These are phyloP conservation scores for Lepidochrysops patricia DNA, from an alignment of 2,888 invertebrate genomes.

Conservation along the genomic window DNA sequence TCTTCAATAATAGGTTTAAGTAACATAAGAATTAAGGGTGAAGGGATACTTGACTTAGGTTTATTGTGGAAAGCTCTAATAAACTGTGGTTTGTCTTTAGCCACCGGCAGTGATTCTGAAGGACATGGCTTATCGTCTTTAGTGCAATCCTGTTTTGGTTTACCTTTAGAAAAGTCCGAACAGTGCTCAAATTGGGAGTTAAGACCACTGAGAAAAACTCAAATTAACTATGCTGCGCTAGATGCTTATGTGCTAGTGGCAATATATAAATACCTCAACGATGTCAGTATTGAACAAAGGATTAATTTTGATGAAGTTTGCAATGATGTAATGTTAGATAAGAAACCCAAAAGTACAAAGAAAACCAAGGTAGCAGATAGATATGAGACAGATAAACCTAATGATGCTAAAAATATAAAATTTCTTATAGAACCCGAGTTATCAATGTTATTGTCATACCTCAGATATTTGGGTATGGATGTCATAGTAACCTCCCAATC, in stretches of 20 bases:
- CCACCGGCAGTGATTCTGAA: slow-evolving; percentile 54
- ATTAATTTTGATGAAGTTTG: slow-evolving; percentile 79
- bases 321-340: slow-evolving; percentile 72
- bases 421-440: slow-evolving; percentile 49
- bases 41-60: slow-evolving; percentile 60
- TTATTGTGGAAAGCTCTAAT: slow-evolving; percentile 56
- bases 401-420: slow-evolving; percentile 40
- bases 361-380: slow-evolving; percentile 45
- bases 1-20: slow-evolving; percentile 50
- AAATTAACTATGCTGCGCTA: slow-evolving; percentile 88
- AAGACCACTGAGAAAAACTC: slow-evolving; percentile 84
- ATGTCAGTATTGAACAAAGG: slow-evolving; percentile 50
- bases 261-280: slow-evolving; percentile 80
- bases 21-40: slow-evolving; percentile 61
- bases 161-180: slow-evolving; percentile 87
- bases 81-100: slow-evolving; percentile 45
- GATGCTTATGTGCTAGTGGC: slow-evolving; percentile 92
- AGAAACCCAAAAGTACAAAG: slow-evolving; percentile 62
- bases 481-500: slow-evolving; percentile 77
- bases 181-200: slow-evolving; percentile 94
- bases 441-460: slow-evolving; percentile 43
- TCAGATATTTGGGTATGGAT: slow-evolving; percentile 73
- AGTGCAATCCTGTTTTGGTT: slow-evolving; percentile 83
- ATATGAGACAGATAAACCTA: no score
- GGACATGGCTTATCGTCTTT: slow-evolving; percentile 83